phyloP scores from a whole-genome alignment of 2,797 vertebrate genomes.

The Lithobates sylvaticus region DNA sequence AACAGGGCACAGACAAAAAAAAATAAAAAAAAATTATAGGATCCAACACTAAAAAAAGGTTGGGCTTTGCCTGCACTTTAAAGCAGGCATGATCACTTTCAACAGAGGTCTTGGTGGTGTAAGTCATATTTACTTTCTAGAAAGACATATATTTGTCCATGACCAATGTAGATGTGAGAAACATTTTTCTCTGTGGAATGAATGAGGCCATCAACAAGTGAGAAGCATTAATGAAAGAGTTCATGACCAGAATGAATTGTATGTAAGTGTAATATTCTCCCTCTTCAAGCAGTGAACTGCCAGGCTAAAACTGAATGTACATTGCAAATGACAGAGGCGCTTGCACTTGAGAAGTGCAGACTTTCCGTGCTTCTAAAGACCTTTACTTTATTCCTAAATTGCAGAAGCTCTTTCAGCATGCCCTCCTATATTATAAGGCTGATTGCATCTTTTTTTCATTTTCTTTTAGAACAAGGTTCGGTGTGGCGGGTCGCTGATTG shows the following conservation, averaged over 20 bases:
- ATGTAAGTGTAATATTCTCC: not conserved
- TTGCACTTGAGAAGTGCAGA: slow-evolving; percentile 35
- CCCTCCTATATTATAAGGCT: slow-evolving; percentile 48
- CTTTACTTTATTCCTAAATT: slow-evolving; percentile 50
- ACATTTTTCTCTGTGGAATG: not conserved
- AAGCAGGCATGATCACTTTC: too few species aligned
- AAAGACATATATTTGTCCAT: not conserved
- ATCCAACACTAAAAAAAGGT: too few species aligned
- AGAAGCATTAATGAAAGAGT: not conserved
- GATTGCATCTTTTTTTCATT: slow-evolving; percentile 58
- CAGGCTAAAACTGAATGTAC: slow-evolving; percentile 9
- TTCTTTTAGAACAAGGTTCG: slow-evolving; percentile 28
- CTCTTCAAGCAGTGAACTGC: not conserved
- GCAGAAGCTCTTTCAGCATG: slow-evolving; percentile 42
- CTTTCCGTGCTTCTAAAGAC: slow-evolving; percentile 46
- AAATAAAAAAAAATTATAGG: too few species aligned
- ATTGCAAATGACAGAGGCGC: not conserved
- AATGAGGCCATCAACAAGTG: not conserved
- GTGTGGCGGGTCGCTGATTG: slow-evolving; percentile 56
- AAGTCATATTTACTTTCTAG: too few species aligned
- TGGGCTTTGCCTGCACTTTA: too few species aligned
- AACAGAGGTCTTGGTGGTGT: too few species aligned
- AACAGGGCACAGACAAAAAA: too few species aligned
- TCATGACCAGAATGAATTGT: not conserved
- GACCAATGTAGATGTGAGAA: not conserved